phyloP scores from a whole-genome alignment of 2,888 invertebrate species.

The Rhingia campestris region DNA sequence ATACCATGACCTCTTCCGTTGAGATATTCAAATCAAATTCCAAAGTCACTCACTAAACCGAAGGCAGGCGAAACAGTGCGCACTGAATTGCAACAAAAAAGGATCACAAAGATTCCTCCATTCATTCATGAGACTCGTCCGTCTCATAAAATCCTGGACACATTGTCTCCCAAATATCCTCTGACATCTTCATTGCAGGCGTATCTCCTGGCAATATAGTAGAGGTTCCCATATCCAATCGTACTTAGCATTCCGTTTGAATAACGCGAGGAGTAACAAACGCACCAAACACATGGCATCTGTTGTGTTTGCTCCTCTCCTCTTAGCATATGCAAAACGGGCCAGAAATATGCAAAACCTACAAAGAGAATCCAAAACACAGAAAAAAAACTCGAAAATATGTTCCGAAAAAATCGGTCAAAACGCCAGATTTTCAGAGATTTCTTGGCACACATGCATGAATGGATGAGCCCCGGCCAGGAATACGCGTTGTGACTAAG shows the following conservation, averaged over 20 bases:
- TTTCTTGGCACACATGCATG: constrained; percentile 43
- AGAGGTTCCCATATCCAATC: constrained; percentile 36
- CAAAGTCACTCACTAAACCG: constrained; percentile 48
- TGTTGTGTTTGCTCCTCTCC: constrained; percentile 29
- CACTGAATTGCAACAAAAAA: background rate
- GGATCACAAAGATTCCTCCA: constrained; percentile 35
- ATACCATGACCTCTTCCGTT: constrained; percentile 61
- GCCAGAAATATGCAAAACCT: constrained; percentile 52
- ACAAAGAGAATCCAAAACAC: background rate
- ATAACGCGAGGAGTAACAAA: constrained; percentile 31
- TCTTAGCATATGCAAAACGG: constrained; percentile 52
- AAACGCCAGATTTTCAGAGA: constrained; percentile 43
- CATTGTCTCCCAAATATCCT: constrained; percentile 70
- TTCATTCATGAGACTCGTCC: constrained; percentile 69
- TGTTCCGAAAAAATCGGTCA: constrained; percentile 55
- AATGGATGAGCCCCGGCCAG: constrained; percentile 51
- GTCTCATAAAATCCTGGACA: constrained; percentile 73
- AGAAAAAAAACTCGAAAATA: background rate
- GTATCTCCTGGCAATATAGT: constrained; percentile 41
- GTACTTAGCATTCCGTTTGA: constrained; percentile 36
- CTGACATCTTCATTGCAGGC: constrained; percentile 72
- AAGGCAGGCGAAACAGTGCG: background rate
- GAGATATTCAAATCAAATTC: constrained; percentile 71
- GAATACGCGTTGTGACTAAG: constrained; percentile 51
- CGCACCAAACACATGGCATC: constrained; percentile 60